Base-by-base conservation (phyloP, 1,140 invertebrate species). In the Arctopsyche grandis region DNA sequence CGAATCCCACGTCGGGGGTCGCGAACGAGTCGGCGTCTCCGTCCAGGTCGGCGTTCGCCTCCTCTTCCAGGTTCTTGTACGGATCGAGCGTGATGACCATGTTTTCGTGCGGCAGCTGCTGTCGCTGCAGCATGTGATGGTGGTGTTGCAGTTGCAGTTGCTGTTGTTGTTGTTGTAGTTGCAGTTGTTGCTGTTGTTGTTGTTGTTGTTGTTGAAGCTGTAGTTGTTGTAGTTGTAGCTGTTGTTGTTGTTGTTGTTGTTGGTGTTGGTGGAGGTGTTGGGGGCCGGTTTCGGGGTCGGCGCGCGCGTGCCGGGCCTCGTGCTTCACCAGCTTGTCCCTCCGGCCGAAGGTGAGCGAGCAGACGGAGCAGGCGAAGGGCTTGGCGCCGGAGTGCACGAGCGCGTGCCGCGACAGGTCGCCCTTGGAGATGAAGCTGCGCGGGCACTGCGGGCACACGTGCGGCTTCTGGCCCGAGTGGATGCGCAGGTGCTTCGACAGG, bases 401-500 rank as follows among this genome's bases (percentile, higher is more conserved):
- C 5, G 91, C 89, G 86, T 95, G 93, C 29, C 91, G 85, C 79
- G 91, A 91, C 14, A 94, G 83, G 84, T 94, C 93, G 0, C 90
- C 89, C 75, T 93, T 92, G 0, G 92, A 90, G 0, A 93, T 91
- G 85, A 94, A 94, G 46, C 93, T 93, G 79, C 92, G 91, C 66
- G 93, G 92, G 83, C 93, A 94, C 19, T 92, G 87, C 38, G 91
- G 91, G 83, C 93, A 94, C 0, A 93, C 92, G 84, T 93, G 93
- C 0, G 91, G 91, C 79, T 93, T 93, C 79, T 88, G 89, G 0
- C 92, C 92, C 44, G 90, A 91, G 85, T 94, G 93, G 44, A 92
- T 92, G 66, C 95, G 89, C 80, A 96, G 89, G 85, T 98, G 96
- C 82, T 96, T 94, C 79, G 95, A 94, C 4, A 97, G 89, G 87